phyloP scores from a whole-genome alignment of 2,888 invertebrate genomes.

The Plagiodera versicolora region DNA sequence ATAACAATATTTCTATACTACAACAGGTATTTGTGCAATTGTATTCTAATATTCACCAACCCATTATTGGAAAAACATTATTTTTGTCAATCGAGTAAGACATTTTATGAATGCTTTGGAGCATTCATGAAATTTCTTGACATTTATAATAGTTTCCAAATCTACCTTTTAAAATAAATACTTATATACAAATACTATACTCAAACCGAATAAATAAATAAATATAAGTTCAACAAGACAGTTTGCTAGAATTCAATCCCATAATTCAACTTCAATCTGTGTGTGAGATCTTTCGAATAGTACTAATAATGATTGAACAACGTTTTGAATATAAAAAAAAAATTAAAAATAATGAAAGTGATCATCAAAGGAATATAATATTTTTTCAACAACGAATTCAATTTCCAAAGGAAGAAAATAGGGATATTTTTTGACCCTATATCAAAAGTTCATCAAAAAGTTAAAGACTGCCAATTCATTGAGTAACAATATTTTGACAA shows the following conservation, averaged over 20 bases:
- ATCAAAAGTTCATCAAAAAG: too few species aligned
- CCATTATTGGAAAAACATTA: slow-evolving; percentile 25
- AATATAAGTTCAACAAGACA: slow-evolving; percentile 1
- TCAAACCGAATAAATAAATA: slow-evolving; percentile 11
- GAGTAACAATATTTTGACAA: too few species aligned
- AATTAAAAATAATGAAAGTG: too few species aligned
- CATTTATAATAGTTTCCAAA: slow-evolving; percentile 28
- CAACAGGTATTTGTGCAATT: not conserved
- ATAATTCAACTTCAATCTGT: too few species aligned
- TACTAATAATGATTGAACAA: too few species aligned
- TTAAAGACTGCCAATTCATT: too few species aligned
- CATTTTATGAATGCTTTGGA: slow-evolving; percentile 28
- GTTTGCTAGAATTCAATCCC: too few species aligned
- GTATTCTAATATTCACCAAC: slow-evolving; percentile 20
- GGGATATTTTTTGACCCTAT: not conserved
- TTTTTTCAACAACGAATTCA: not conserved
- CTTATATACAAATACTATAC: slow-evolving; percentile 25
- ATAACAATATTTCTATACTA: not conserved
- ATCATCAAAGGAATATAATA: too few species aligned
- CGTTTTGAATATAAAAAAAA: too few species aligned
- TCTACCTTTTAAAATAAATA: slow-evolving; percentile 15
- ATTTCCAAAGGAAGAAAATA: not conserved
- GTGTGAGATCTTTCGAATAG: too few species aligned
- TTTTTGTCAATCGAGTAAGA: slow-evolving; percentile 26
- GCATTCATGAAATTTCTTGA: slow-evolving; percentile 33